Conservation (phyloP, 2,797 vertebrate genomes). For the Tolypeutes matacus region DNA sequence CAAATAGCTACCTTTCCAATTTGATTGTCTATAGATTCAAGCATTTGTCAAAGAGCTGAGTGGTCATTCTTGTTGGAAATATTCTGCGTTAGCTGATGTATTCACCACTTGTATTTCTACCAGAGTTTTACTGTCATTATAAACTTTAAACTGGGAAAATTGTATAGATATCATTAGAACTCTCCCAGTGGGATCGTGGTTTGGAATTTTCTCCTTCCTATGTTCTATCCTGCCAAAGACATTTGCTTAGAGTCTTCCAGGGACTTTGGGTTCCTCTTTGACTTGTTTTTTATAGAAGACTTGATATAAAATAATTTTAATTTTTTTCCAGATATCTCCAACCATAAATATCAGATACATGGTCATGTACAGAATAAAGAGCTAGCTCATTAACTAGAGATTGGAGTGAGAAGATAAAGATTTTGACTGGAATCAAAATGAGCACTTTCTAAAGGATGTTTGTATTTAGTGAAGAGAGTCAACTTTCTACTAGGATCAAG, state of each 20-base stretch:
- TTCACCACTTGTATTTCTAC: neutral
- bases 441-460: neutral
- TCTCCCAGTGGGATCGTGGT: neutral
- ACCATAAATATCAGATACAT: neutral
- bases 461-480: neutral
- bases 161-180: neutral
- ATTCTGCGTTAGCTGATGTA: neutral
- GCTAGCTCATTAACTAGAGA: constrained; percentile 21
- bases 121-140: neutral
- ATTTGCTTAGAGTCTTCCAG: constrained; percentile 50
- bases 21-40: neutral
- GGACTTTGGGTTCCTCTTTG: neutral
- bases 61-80: neutral
- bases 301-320: constrained; percentile 13
- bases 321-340: constrained; percentile 49
- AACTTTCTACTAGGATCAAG: constrained; percentile 2
- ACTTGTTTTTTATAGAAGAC: neutral
- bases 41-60: neutral
- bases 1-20: neutral
- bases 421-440: neutral
- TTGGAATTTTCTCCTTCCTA: constrained; percentile 11
- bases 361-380: constrained; percentile 22
- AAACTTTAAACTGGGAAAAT: neutral
- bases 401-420: neutral
- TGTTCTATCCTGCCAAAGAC: neutral